Base-by-base conservation (phyloP, 2,113 vertebrate species). In the Colinus virginianus region DNA sequence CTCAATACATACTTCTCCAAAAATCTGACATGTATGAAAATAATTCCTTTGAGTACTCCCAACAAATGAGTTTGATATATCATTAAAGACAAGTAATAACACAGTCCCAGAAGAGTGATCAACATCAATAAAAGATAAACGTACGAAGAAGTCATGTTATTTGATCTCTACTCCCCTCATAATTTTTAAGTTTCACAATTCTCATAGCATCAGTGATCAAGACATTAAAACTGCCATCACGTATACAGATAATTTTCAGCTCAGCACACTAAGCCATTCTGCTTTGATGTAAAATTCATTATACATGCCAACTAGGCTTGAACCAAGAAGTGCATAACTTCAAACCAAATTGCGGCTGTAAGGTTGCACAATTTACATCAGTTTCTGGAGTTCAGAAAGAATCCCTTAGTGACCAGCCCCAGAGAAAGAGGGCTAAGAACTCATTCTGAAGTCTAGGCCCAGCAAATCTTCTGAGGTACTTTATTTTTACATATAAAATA, bases 171-270 rank as follows among this genome's bases (percentile, higher is more conserved):
- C 7, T 71, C 32, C n/a, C 42, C 36, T 77, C 56, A 34, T 28
- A 84, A 36, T 66, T 84, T 56, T n/a, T 45, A 80, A 58, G 30
- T 66, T 88, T 88, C 70, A 69, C 58, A 91, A 81, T 72, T 82
- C 43, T 85, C 67, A 92, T 2, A 77, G 45, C 45, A 94, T 79
- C 78, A 89, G 75, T 2, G 3, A 89, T 7, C 22, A 56, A 90
- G 38, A 76, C 34, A 40, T 62, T 49, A 77, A 69, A 83, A 68
- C 19, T 21, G 17, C 20, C 49, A 46, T 43, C 28, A 75, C 1
- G 9, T 3, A 5, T 51, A 28, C 34, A 83, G 22, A 71, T 92
- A 79, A 63, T 48, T 72, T 21, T 78, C 58, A 58, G 30, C 58
- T 81, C 55, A 55, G 45, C 21, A 55, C 72, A 58, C 14, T 21